Percentiles rank a stretch among this genome's conserved stretches.
phyloP scores from a whole-genome alignment of 2,797 vertebrate genomes.

The Poeciliopsis paucimaculata region DNA sequence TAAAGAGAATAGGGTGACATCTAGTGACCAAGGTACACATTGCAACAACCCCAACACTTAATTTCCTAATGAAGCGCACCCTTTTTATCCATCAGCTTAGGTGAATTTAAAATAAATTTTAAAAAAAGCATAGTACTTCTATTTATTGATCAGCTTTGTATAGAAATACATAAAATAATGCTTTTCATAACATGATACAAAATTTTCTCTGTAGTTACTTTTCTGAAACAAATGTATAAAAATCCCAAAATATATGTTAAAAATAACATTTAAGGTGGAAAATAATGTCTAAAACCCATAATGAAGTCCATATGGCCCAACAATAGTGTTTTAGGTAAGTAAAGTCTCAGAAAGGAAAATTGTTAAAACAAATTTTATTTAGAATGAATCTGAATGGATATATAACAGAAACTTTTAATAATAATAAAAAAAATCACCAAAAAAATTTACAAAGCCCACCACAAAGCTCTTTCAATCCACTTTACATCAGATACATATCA shows the following conservation, averaged over 20 bases:
- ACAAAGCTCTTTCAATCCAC: conserved; percentile 39
- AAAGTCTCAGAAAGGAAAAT: not conserved
- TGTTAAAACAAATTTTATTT: conserved; percentile 61
- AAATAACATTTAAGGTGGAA: not conserved
- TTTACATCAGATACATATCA: conserved; percentile 21
- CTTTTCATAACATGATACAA: not conserved
- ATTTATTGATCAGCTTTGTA: not conserved
- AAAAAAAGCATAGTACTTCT: not conserved
- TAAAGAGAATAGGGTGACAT: not conserved
- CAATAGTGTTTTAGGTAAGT: too few species aligned
- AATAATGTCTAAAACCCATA: not conserved
- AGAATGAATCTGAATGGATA: conserved; percentile 60
- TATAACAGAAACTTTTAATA: conserved; percentile 37
- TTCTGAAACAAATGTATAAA: not conserved
- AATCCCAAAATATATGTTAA: not conserved
- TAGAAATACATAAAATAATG: not conserved
- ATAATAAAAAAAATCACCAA: conserved; percentile 47
- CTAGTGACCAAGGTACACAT: not conserved
- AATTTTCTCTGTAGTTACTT: not conserved
- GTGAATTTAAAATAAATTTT: not conserved
- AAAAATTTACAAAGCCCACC: conserved; percentile 52
- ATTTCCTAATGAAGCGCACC: not conserved
- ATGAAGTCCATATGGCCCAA: not conserved
- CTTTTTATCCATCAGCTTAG: not conserved
- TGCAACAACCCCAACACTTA: not conserved